Evolutionary conservation across 2,888 invertebrate species (phyloP).

Genomic region (Perdita meconis): DNA sequence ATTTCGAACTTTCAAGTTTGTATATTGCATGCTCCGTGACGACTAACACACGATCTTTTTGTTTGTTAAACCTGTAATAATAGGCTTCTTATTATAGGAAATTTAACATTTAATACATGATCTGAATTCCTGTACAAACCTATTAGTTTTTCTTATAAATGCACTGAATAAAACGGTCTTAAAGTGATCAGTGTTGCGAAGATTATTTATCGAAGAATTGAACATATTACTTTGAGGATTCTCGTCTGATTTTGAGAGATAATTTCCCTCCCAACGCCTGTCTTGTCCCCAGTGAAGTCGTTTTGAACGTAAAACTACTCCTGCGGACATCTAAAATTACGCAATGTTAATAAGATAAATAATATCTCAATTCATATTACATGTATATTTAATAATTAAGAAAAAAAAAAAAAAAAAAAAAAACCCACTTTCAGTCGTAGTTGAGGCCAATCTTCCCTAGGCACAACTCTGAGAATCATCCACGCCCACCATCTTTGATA

Average conservation of each 20-base stretch:
- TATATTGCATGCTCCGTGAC: slow-evolving; percentile 94
- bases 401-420: no score
- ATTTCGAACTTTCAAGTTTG: slow-evolving; percentile 94
- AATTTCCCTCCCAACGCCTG: slow-evolving; percentile 94
- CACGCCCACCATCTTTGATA: slow-evolving; percentile 94
- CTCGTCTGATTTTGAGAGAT: slow-evolving; percentile 89
- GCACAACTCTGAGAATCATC: slow-evolving; percentile 93
- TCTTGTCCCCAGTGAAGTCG: slow-evolving; percentile 90
- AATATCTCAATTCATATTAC: no score
- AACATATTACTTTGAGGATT: slow-evolving; percentile 89
- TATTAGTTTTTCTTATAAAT: slow-evolving; percentile 81
- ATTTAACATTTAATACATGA: neutral
- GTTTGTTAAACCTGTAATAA: slow-evolving; percentile 87
- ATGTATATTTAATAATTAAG: no score
- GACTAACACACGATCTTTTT: slow-evolving; percentile 94
- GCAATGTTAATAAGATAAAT: no score
- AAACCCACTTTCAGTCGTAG: slow-evolving; percentile 88
- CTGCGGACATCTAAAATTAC: slow-evolving; percentile 88
- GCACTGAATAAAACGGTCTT: slow-evolving; percentile 84
- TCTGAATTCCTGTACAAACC: slow-evolving; percentile 59
- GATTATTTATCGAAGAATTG: slow-evolving; percentile 88
- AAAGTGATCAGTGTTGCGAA: slow-evolving; percentile 89
- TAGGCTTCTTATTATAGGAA: slow-evolving; percentile 2
- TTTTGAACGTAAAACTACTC: slow-evolving; percentile 89
- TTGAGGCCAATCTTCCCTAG: slow-evolving; percentile 94